phyloP scores from a whole-genome alignment of 2,888 invertebrate species.

The Agonum fuliginosum region DNA sequence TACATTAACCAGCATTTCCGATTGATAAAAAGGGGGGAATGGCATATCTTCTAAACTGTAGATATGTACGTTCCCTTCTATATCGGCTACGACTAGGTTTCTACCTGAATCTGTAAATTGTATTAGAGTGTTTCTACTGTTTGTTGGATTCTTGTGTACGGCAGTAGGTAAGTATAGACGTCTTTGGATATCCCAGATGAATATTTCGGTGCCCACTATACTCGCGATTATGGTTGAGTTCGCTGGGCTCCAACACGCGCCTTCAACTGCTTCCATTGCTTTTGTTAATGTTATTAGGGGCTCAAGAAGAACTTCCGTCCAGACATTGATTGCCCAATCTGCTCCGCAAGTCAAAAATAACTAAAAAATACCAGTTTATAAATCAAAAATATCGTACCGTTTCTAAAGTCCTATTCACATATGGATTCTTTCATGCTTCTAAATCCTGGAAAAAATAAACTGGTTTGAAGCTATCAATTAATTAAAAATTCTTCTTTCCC shows the following conservation, averaged over 20 bases:
- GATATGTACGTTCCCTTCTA: slow-evolving; percentile 80
- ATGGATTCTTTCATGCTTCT: too few species aligned
- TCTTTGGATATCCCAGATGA: slow-evolving; percentile 86
- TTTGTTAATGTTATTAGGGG: slow-evolving; percentile 74
- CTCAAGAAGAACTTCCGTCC: slow-evolving; percentile 80
- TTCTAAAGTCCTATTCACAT: too few species aligned
- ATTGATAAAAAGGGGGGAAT: slow-evolving; percentile 82
- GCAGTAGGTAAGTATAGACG: slow-evolving; percentile 82
- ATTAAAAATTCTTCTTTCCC: too few species aligned
- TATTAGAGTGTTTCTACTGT: slow-evolving; percentile 74
- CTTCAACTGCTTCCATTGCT: slow-evolving; percentile 73
- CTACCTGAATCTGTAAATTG: slow-evolving; percentile 81
- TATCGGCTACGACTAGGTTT: slow-evolving; percentile 82
- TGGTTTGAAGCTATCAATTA: too few species aligned
- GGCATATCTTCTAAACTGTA: slow-evolving; percentile 85
- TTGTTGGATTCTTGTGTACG: slow-evolving; percentile 74
- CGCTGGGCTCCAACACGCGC: slow-evolving; percentile 83
- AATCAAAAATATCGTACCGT: neutral
- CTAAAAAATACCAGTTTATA: neutral
- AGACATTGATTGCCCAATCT: slow-evolving; percentile 85
- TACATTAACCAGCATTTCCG: slow-evolving; percentile 78
- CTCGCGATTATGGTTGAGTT: slow-evolving; percentile 85
- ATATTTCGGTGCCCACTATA: slow-evolving; percentile 79
- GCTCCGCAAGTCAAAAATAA: slow-evolving; percentile 86
- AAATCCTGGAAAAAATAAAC: too few species aligned